Base-by-base conservation (phyloP, 2,888 invertebrate genomes). In the Hyppa rectilinea region DNA sequence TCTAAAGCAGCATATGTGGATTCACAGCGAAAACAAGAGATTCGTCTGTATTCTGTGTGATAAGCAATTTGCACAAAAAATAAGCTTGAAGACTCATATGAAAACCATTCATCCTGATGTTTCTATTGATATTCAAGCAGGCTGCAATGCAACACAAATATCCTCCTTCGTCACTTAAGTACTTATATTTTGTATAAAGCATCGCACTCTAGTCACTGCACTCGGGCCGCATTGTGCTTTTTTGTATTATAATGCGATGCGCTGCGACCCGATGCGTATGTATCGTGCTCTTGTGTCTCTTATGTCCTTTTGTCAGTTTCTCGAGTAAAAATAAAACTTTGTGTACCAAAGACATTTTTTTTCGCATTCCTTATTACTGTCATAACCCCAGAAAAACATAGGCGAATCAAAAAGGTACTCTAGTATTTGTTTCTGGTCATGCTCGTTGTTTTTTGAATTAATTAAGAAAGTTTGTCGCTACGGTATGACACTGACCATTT, bases 1-100 rank as follows among this genome's bases (percentile, higher is more conserved):
- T 1, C 82, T 96, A 4, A 87, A 85, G 2, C 93, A 94, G 58
- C 95, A 95, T 59, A 89, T 94, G 92, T 94, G 94, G 94, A 92
- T 91, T 45, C 95, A 95, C 63, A 93, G 90, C 56, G 93, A 94
- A 55, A 87, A 72, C 0, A 95, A 94, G 69, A 83, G 93, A 71
- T 95, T 94, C 59, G 76, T 83, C 1, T 95, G 95, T 66, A n/a
- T 85, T 0, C 66, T 92, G 40, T 95, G 95, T 63, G 85, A 91
- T 3, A 94, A 93, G 56, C 91, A 92, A 50, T 95, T 94, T 64
- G 92, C 92, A 4, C 95, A 95, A 71, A 95, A 94, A 89, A 89
- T 93, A 53, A 92, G 94, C 75, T 85, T 92, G n/a, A 93, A 91
- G 60, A 82, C 87, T 5, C 94, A 95, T 62, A 90, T 93, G 90